A percentile compares a stretch with the other conserved stretches of the same genome.
Evolutionary conservation across 2,113 vertebrate species (phyloP).

Genomic region (Abramis brama): DNA sequence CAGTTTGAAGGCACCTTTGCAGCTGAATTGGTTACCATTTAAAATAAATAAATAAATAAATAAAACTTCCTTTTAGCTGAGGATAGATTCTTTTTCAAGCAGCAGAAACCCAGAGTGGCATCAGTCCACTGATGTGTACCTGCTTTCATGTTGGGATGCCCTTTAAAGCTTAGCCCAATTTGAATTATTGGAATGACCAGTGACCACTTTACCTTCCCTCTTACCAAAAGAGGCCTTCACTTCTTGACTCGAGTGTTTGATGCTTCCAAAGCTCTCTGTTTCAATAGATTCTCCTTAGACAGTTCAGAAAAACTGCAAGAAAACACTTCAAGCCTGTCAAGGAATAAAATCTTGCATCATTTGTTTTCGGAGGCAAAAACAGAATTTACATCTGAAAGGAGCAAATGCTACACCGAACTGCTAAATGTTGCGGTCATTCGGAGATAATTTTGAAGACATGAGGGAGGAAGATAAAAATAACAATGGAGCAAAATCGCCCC

Average conservation of each 20-base stretch:
- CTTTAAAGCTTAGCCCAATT: conserved; percentile 70
- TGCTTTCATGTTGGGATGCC: conserved; percentile 70
- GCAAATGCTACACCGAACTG: conserved; percentile 25
- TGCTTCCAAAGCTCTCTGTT: conserved; percentile 30
- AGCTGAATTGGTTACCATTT: conserved; percentile 74
- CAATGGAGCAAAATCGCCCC: conserved; percentile 41
- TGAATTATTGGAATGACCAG: conserved; percentile 70
- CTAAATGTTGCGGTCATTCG: conserved; percentile 49
- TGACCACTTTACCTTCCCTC: conserved; percentile 67
- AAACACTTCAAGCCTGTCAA: conserved; percentile 31
- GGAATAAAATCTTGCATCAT: conserved; percentile 14
- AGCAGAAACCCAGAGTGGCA: conserved; percentile 57
- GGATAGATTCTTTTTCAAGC: conserved; percentile 60
- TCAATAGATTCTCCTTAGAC: conserved; percentile 47
- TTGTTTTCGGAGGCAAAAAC: conserved; percentile 29
- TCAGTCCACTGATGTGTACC: conserved; percentile 68
- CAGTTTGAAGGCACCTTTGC: conserved; percentile 61
- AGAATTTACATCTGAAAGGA: conserved; percentile 56
- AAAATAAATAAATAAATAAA: conserved; percentile 49
- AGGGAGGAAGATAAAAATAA: conserved; percentile 52
- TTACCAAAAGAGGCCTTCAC: conserved; percentile 52
- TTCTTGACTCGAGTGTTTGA: conserved; percentile 54
- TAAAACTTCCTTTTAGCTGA: conserved; percentile 53
- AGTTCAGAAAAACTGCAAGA: not conserved
- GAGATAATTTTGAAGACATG: conserved; percentile 56